Conservation (phyloP, 2,113 vertebrate species). For the Mormyrus iriodes region DNA sequence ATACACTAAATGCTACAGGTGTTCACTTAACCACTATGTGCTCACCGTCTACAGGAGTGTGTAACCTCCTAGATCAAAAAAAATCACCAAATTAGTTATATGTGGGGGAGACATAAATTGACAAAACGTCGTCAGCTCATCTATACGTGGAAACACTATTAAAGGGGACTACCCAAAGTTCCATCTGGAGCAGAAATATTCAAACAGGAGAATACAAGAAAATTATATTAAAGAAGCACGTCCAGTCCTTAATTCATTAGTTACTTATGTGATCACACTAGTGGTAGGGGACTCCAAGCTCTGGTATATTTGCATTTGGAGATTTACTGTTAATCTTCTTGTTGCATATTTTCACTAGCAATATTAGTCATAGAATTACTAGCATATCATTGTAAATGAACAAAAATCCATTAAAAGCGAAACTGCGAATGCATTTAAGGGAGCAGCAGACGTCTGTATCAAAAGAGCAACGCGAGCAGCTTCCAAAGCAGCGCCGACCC, state of each 20-base stretch:
- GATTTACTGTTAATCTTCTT: too few relatives aligned
- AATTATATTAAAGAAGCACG: background rate
- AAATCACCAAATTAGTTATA: background rate
- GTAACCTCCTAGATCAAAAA: too few relatives aligned
- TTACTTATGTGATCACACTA: background rate
- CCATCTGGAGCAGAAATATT: background rate
- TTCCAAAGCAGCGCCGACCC: background rate
- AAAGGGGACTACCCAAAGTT: background rate
- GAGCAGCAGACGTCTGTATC: background rate
- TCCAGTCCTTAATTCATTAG: background rate
- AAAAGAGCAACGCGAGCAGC: background rate
- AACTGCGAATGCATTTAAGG: background rate
- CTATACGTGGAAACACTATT: background rate
- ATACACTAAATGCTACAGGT: background rate
- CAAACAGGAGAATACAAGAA: background rate
- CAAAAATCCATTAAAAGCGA: background rate
- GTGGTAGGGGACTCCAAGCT: background rate
- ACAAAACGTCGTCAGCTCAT: background rate
- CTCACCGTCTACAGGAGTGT: background rate
- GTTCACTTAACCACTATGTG: too few relatives aligned
- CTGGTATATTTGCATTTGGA: background rate
- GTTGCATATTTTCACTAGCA: background rate
- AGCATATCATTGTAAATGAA: background rate
- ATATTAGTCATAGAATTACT: background rate
- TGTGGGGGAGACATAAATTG: background rate